Base-by-base conservation (phyloP, 2,888 invertebrate genomes). In the Chrysotoxum bicinctum region DNA sequence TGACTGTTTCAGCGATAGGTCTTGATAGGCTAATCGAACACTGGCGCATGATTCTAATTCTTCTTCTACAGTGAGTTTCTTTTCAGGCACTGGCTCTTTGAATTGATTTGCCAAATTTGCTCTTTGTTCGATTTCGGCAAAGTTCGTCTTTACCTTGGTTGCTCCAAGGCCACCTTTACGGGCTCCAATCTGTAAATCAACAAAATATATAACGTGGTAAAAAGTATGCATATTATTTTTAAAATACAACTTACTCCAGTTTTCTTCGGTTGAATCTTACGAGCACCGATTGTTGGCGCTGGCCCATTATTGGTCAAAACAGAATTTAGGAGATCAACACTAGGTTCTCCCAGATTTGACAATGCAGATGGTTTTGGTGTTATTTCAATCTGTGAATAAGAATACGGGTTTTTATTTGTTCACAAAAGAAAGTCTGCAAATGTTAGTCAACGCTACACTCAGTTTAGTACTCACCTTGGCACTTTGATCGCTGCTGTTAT, bases 111-210 rank as follows among this genome's bases (percentile, higher is more conserved):
- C 95, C 92, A 96, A 94, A 89, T 96, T 95, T 7, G 98, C 98
- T 89, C 97, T 96, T 87, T 96, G 95, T 92, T 99, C 99, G 83
- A 99, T 95, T 90, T 98, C 98, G 19, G 97, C 97, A 91, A 99
- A 99, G 92, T 99, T 98, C 4, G 98, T 95, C 89, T 96, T 96
- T 30, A 99, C 98, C 91, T 97, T 97, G 66, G 98, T 98, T 16
- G 99, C 99, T 64, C 99, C 99, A 70, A 99, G 93, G 0, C 97
- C 97, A 48, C 96, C 95, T 90, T 97, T 98, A 87, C 97, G 97
- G 0, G 94, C 95, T 14, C 98, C 98, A 89, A 97, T 90, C 97
- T 97, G 89, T 88, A 73, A 54, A 83, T 66, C 5, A 60, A 54
- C 12, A 21, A 12, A 35, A 58, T 1, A 77, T 32, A 45, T 23